These are phyloP conservation scores for Crypturellus tataupa DNA, from an alignment of 2,797 vertebrate genomes.

Conservation along the genomic window DNA sequence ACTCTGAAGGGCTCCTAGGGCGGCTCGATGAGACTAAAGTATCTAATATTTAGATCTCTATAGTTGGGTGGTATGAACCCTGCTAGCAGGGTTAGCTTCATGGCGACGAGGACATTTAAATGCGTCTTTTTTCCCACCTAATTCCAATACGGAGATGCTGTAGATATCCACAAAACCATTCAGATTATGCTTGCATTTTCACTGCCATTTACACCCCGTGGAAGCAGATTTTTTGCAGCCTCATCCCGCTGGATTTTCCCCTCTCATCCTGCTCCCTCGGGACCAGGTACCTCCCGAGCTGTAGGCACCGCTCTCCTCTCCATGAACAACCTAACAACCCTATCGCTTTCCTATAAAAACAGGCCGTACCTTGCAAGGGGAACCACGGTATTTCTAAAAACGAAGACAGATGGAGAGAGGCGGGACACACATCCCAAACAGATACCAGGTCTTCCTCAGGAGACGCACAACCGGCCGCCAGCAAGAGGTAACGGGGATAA, in stretches of 20 bases:
- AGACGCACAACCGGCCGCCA: rapidly evolving
- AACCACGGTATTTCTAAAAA: not conserved
- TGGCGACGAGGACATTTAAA: not conserved
- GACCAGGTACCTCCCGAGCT: not conserved
- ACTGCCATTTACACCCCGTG: no score
- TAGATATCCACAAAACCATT: not conserved
- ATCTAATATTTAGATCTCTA: not conserved
- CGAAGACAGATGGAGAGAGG: not conserved
- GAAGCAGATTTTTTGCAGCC: no score
- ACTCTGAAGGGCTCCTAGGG: not conserved
- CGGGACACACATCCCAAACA: rapidly evolving
- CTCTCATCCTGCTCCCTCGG: rapidly evolving
- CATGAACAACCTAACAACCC: rapidly evolving
- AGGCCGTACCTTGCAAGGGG: not conserved
- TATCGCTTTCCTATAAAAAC: not conserved
- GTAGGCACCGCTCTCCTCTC: not conserved
- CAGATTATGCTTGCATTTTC: no score
- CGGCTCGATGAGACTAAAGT: not conserved
- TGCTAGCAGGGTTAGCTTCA: not conserved
- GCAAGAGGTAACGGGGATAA: rapidly evolving
- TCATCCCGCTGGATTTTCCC: no score
- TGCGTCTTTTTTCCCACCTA: not conserved
- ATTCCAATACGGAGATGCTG: not conserved
- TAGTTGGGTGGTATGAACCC: not conserved
- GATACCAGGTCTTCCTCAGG: not conserved